Evolutionary conservation across 1,140 invertebrate species (phyloP), one percentile per base, ranked within the genome.

Genomic region (Nylanderia fulva): DNA sequence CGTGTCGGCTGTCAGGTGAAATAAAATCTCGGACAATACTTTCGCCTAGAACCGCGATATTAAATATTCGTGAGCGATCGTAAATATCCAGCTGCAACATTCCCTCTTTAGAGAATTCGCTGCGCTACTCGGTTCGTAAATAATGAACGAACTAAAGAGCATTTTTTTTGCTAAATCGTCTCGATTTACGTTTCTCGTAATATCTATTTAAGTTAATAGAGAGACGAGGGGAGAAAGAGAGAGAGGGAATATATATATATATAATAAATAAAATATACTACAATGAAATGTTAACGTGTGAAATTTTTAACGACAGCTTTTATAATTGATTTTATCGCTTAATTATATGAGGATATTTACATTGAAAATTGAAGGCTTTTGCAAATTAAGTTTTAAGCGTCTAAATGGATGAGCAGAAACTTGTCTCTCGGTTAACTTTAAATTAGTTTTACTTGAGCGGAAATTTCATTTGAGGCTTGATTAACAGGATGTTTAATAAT

Each of bases 401-500:
- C 42, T 77, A 66, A 66, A 66, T 18, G 27, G 27, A 64, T 33
- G 75, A 77, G 29, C 42, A 36, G n/a, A 42, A 36, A 66, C 36
- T 18, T 79, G 27, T 54, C 61, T 68, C 27, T 54, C 24, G 61
- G 27, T 68, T 52, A 79, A 79, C 29, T 68, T 68, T 48, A 79
- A 68, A 68, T 79, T 79, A 66, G 42, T 79, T 79, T 79, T 3
- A 66, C 29, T 52, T 54, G 2, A 18, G 64, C 75, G 75, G 42
- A 77, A 77, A 77, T 77, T 77, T 64, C 58, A 48, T 76, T 76
- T 76, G 11, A 15, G 15, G 13, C 39, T 48, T n/a, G 8, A 61
- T 61, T 64, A 64, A 76, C 27, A 64, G 58, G 58, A 76, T 48
- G 74, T n/a, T 76, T 24, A 76, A 76, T 76, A 64, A 76, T 76